These are phyloP conservation scores for Conistra vaccinii DNA, from an alignment of 2,888 invertebrate species.

Conservation along the genomic window DNA sequence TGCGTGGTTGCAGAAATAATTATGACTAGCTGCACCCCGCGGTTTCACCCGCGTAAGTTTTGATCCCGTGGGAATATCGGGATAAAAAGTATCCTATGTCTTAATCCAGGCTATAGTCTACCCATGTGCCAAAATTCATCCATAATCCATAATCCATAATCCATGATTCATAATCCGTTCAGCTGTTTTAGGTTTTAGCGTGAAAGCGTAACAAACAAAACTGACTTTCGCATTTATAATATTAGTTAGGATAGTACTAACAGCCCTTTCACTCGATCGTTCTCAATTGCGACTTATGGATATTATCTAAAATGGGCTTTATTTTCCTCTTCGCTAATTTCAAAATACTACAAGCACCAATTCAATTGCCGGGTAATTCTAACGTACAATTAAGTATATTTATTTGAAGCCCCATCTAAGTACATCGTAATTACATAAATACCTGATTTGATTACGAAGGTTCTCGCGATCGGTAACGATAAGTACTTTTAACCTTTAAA, in stretches of 20 bases:
- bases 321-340: slow-evolving; percentile 16
- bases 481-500: slow-evolving; percentile 7
- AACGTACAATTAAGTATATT: slow-evolving; percentile 27
- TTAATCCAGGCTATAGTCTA: too few relatives aligned
- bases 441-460: slow-evolving; percentile 44
- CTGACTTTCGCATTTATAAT: too few relatives aligned
- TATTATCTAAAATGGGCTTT: background rate
- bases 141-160: too few relatives aligned
- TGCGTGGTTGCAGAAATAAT: background rate
- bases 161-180: too few relatives aligned
- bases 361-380: slow-evolving; percentile 4
- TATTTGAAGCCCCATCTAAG: slow-evolving; percentile 27
- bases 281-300: background rate
- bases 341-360: slow-evolving; percentile 11
- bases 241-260: background rate
- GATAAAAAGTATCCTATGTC: too few relatives aligned
- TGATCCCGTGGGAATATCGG: too few relatives aligned
- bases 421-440: slow-evolving; percentile 30
- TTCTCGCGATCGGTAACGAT: slow-evolving; percentile 8
- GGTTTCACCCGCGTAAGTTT: too few relatives aligned
- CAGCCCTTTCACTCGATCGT: background rate
- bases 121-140: too few relatives aligned
- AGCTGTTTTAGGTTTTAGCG: too few relatives aligned
- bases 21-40: too few relatives aligned
- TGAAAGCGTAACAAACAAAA: too few relatives aligned